phyloP scores from a whole-genome alignment of 53 echinoderm and acorn worm species.

The Actinopyga echinites region DNA sequence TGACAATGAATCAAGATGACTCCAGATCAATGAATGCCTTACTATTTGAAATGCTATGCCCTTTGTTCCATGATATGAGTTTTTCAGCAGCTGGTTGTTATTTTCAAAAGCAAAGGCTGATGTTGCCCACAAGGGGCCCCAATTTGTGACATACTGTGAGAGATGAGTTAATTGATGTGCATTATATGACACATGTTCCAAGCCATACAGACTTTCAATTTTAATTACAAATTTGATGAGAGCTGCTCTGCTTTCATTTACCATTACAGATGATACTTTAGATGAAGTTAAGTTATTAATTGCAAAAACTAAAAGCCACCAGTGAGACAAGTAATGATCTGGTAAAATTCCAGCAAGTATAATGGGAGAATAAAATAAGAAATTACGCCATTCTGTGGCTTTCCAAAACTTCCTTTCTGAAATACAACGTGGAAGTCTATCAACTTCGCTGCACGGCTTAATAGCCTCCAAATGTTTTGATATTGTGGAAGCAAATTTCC shows the following conservation, averaged over 20 bases:
- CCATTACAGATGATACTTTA: background rate
- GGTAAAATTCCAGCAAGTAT: background rate
- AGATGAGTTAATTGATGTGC: conserved; percentile 52
- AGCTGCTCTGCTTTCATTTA: conserved; percentile 24
- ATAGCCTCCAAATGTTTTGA: background rate
- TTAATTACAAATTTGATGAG: conserved; percentile 52
- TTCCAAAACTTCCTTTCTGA: conserved; percentile 18
- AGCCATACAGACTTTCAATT: conserved; percentile 55
- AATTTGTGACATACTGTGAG: conserved; percentile 51
- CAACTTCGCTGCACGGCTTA: background rate
- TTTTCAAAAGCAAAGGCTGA: conserved; percentile 66
- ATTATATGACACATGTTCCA: conserved; percentile 52
- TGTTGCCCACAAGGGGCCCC: conserved; percentile 63
- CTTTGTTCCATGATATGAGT: conserved; percentile 48
- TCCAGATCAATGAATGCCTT: background rate
- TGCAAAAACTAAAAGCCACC: conserved; percentile 39
- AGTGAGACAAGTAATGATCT: background rate
- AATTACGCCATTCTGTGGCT: conserved; percentile 8
- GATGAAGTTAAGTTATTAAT: background rate
- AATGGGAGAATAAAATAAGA: background rate
- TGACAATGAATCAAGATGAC: background rate
- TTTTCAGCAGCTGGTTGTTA: conserved; percentile 38
- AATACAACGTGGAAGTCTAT: background rate
- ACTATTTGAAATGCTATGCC: conserved; percentile 43
- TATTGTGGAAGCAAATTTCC: background rate